phyloP scores from a whole-genome alignment of 2,113 vertebrate genomes.

The Hoplias malabaricus region DNA sequence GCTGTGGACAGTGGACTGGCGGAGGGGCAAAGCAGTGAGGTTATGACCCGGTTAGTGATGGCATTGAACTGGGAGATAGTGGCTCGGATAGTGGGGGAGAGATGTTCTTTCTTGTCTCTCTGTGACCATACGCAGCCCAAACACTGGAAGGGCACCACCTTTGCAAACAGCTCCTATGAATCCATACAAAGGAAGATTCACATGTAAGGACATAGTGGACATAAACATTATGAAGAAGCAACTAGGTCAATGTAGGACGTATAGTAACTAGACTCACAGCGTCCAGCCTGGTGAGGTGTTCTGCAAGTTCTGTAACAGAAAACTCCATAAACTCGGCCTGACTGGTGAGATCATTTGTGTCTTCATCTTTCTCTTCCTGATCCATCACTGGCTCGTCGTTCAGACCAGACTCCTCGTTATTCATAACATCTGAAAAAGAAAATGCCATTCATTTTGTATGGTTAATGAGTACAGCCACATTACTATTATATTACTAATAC shows the following conservation, averaged over 20 bases:
- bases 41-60: constrained; percentile 80
- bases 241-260: neutral
- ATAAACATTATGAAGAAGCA: neutral
- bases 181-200: neutral
- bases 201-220: neutral
- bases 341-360: constrained; percentile 49
- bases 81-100: constrained; percentile 81
- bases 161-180: constrained; percentile 79
- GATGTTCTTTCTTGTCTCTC: constrained; percentile 81
- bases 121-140: constrained; percentile 89
- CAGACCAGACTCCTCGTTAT: constrained; percentile 6
- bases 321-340: constrained; percentile 75
- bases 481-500: neutral
- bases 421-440: constrained; percentile 43
- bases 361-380: constrained; percentile 42
- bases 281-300: constrained; percentile 82
- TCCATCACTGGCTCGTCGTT: constrained; percentile 29
- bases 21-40: constrained; percentile 74
- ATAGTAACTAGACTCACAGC: constrained; percentile 67
- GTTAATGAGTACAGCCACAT: neutral
- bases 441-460: neutral
- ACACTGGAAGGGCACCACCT: constrained; percentile 82
- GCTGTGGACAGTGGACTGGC: constrained; percentile 47
- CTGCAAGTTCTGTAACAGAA: constrained; percentile 71
- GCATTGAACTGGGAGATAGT: constrained; percentile 86